Conservation (phyloP, 2,797 vertebrate genomes). For the Salmo trutta region DNA sequence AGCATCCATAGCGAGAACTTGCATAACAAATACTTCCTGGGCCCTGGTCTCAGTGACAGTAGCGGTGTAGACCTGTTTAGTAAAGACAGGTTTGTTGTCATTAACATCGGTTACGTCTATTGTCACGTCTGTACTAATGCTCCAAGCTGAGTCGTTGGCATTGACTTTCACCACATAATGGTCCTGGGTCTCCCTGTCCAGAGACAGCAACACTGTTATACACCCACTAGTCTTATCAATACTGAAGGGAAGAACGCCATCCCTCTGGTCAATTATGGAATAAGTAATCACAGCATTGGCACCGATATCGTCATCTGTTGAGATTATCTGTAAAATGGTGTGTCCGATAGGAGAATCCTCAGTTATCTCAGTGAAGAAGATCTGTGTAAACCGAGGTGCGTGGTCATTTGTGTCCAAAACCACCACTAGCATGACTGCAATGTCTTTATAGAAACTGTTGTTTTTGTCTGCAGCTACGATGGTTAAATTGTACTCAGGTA, state of each 20-base stretch:
- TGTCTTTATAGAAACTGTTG: conserved; percentile 56
- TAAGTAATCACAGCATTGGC: conserved; percentile 68
- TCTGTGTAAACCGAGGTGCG: conserved; percentile 71
- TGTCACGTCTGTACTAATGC: conserved; percentile 73
- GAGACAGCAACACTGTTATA: conserved; percentile 55
- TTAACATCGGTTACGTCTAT: conserved; percentile 73
- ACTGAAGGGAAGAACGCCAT: conserved; percentile 63
- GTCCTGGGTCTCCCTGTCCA: conserved; percentile 76
- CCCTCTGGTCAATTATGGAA: conserved; percentile 58
- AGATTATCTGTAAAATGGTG: conserved; percentile 62
- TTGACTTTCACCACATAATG: conserved; percentile 71
- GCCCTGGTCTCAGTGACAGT: conserved; percentile 64
- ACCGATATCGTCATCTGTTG: conserved; percentile 72
- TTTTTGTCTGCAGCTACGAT: conserved; percentile 70
- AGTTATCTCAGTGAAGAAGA: conserved; percentile 65
- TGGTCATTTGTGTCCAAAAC: conserved; percentile 80
- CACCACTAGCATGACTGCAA: conserved; percentile 56
- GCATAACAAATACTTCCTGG: conserved; percentile 61
- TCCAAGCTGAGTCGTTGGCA: conserved; percentile 81
- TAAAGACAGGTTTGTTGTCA: conserved; percentile 75
- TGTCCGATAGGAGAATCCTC: conserved; percentile 72
- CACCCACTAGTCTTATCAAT: conserved; percentile 67
- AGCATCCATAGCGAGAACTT: conserved; percentile 69
- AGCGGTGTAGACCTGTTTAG: conserved; percentile 49
- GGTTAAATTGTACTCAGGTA: conserved; percentile 65